phyloP scores from a whole-genome alignment of 2,113 vertebrate genomes.

The Vimba vimba region DNA sequence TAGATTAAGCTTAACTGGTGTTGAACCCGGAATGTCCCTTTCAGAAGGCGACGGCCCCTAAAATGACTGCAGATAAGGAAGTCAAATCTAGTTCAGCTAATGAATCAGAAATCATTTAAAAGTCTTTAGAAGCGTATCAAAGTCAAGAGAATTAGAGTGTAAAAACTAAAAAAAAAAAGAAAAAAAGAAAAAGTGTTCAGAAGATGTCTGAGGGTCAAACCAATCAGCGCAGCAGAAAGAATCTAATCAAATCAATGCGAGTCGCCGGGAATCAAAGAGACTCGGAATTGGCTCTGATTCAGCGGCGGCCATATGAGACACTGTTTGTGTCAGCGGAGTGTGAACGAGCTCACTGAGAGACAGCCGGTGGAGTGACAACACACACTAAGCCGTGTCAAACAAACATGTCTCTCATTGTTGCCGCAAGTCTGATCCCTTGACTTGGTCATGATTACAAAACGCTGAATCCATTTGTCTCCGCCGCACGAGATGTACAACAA shows the following conservation, averaged over 20 bases:
- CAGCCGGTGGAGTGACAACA: conserved; percentile 38
- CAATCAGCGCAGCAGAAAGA: conserved; percentile 15
- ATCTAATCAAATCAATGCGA: conserved; percentile 17
- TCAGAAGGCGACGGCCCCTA: background rate
- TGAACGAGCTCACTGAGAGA: conserved; percentile 13
- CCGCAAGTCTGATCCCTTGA: conserved; percentile 37
- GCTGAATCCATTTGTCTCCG: conserved; percentile 10
- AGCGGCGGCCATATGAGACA: background rate
- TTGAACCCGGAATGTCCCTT: background rate
- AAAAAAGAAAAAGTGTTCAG: background rate
- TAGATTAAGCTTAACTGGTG: background rate
- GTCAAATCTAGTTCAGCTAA: conserved; percentile 22
- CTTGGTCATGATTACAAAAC: conserved; percentile 27
- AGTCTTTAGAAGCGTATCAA: background rate
- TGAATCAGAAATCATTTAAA: conserved; percentile 18
- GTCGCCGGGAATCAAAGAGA: conserved; percentile 1
- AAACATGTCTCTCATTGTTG: conserved; percentile 37
- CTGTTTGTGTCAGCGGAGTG: conserved; percentile 15
- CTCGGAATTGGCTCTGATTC: background rate
- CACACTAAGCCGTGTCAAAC: conserved; percentile 41
- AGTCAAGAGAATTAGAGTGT: conserved; percentile 5
- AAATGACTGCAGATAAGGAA: conserved; percentile 14
- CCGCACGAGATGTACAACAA: conserved; percentile 1
- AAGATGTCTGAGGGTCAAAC: conserved; percentile 27
- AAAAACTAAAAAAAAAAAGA: background rate